A percentile compares a stretch with the other conserved stretches of the same genome.
phyloP scores from a whole-genome alignment of 2,113 vertebrate genomes.

The Pseudois nayaur region DNA sequence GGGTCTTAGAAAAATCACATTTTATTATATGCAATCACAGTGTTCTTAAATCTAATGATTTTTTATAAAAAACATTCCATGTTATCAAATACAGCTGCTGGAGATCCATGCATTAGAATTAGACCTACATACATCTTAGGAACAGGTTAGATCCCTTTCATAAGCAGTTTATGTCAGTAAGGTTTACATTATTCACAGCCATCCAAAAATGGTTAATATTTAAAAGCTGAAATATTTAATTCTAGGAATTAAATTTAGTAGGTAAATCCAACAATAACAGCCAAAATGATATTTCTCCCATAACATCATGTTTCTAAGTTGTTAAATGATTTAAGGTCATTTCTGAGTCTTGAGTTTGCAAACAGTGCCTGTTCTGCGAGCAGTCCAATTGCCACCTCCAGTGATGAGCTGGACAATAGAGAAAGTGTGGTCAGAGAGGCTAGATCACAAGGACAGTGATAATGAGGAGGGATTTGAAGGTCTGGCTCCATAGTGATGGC shows the following conservation, averaged over 20 bases:
- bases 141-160: neutral
- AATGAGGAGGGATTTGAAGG: neutral
- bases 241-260: neutral
- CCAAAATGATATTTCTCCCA: neutral
- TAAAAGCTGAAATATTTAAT: conserved; percentile 4
- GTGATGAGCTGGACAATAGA: neutral
- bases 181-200: neutral
- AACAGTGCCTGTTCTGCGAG: neutral
- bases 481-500: neutral
- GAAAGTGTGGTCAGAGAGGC: neutral
- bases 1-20: neutral
- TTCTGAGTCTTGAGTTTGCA: neutral
- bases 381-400: neutral
- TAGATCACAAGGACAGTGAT: too few species aligned
- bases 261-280: neutral
- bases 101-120: neutral
- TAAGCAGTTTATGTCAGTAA: neutral
- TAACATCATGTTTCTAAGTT: neutral
- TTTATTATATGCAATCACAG: neutral
- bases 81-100: neutral
- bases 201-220: neutral
- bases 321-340: neutral
- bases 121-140: neutral
- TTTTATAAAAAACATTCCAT: neutral
- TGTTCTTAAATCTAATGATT: neutral